Evolutionary conservation across 2,113 vertebrate genomes (phyloP), one percentile per base, ranked within the genome.

Genomic region (Eleginops maclovinus): DNA sequence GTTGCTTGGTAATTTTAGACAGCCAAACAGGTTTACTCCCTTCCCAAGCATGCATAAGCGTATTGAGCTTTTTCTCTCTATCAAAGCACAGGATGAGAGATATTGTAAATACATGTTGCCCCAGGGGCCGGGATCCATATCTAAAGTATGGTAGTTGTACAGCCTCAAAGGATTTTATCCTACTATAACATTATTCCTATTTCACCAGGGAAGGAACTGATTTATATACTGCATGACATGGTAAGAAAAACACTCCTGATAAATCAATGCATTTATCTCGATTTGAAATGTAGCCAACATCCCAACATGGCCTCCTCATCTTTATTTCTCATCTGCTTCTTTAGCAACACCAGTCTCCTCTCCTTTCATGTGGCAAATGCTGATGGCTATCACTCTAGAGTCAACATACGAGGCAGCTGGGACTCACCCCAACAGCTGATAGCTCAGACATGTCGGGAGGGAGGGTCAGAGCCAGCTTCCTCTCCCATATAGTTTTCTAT

Each of bases 301-400:
- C 81, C 75, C 56, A 77, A 82, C 64, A 72, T 88, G 53, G 86
- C 49, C 65, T 78, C 85, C 49, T 43, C 75, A 82, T 85, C 68
- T 84, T 87, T 75, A 82, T 77, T 84, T 87, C 78, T 85, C 72
- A 82, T 85, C 64, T 85, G 65, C 65, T 87, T 90, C 91, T 86
- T 90, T 87, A 86, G 75, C 75, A 91, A 83, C 72, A 73, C 88
- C 65, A 85, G 75, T 84, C 86, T 85, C 67, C 77, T 80, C 78
- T 90, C 65, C 87, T 91, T 93, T 92, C 88, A 91, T 89, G 89
- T 89, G 77, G 87, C 91, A 94, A 93, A 94, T 92, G 90, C 90
- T 89, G 93, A 94, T 94, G 87, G 83, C 88, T 91, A 93, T 94
- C 93, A 93, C 83, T 75, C 64, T 44, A 90, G 87, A 92, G 91